Evolutionary conservation across 2,113 vertebrate genomes (phyloP).

Genomic region (Poecile atricapillus): DNA sequence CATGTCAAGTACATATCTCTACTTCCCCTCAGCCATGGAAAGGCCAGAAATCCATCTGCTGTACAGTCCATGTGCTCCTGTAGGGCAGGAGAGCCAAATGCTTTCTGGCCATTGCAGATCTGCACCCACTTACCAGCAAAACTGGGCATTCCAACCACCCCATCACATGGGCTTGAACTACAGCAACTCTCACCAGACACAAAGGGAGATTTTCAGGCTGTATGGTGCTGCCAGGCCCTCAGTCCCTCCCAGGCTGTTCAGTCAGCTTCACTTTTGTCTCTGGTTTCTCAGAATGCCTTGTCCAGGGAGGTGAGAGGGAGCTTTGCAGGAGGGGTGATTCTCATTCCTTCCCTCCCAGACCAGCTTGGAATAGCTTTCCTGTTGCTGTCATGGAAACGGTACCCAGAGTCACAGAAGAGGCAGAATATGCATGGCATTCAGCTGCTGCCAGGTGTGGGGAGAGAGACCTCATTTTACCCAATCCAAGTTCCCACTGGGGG

Average conservation of each 20-base stretch:
- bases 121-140: background rate
- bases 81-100: background rate
- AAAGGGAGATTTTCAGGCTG: background rate
- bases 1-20: background rate
- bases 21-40: background rate
- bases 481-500: background rate
- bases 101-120: accelerated
- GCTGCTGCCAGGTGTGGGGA: background rate
- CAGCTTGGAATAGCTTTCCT: background rate
- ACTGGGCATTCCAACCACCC: accelerated
- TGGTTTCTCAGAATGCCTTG: background rate
- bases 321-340: background rate
- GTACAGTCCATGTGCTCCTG: accelerated
- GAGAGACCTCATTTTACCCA: background rate
- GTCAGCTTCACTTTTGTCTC: background rate
- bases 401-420: background rate
- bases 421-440: background rate
- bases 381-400: background rate
- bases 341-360: background rate
- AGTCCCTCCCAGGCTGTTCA: accelerated
- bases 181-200: accelerated
- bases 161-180: accelerated
- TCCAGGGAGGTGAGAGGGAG: background rate
- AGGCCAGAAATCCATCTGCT: background rate
- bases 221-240: accelerated